Percentiles rank a stretch among this genome's conserved stretches.
Conservation (phyloP, 1,140 invertebrate species). For the Drosophila ambigua region DNA sequence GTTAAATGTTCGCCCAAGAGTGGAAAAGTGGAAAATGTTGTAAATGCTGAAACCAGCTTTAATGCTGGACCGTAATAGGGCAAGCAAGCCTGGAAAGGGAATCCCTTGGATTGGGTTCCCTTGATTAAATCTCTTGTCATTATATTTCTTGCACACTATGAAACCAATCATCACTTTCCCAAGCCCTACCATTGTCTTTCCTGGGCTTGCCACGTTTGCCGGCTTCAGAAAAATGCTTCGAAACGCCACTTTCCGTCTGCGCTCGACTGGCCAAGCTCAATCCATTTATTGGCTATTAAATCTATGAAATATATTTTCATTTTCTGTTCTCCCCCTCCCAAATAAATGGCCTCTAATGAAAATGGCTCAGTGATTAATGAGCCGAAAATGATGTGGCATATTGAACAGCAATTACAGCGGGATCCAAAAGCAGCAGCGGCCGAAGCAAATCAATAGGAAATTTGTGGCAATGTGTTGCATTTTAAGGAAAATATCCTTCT, state of each 20-base stretch:
- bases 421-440: background rate
- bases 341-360: slow-evolving; percentile 60
- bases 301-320: slow-evolving; percentile 49
- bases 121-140: too few species aligned
- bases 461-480: slow-evolving; percentile 65
- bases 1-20: background rate
- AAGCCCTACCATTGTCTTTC: background rate
- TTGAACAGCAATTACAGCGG: slow-evolving; percentile 64
- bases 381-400: slow-evolving; percentile 79
- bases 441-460: slow-evolving; percentile 33
- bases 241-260: slow-evolving; percentile 9
- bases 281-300: slow-evolving; percentile 20
- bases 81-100: too few species aligned
- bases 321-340: slow-evolving; percentile 29
- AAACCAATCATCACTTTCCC: too few species aligned
- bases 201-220: background rate
- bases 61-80: too few species aligned
- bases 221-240: background rate
- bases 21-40: slow-evolving; percentile 18
- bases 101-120: too few species aligned
- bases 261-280: background rate
- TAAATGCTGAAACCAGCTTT: background rate
- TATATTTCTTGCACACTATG: too few species aligned
- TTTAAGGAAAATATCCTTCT: background rate
- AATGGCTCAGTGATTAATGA: slow-evolving; percentile 73